These are phyloP conservation scores for Anguilla anguilla DNA, from an alignment of 2,797 vertebrate species.

Conservation along the genomic window DNA sequence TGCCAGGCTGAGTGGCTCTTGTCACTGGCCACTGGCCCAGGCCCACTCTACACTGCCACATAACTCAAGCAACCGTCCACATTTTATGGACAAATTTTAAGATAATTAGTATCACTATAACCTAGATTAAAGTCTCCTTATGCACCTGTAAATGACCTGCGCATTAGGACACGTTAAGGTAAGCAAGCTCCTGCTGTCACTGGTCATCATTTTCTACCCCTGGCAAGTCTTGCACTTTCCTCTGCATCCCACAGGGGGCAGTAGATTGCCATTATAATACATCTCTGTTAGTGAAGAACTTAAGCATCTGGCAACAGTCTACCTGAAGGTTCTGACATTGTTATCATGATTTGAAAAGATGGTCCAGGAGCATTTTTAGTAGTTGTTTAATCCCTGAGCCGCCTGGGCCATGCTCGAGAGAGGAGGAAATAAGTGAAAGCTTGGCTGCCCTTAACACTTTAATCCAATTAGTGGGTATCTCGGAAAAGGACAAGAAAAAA, in stretches of 20 bases:
- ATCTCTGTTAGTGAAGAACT: conserved; percentile 24
- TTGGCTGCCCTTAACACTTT: conserved; percentile 64
- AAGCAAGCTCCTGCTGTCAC: not conserved
- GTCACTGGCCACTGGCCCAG: conserved; percentile 34
- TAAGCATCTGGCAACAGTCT: not conserved
- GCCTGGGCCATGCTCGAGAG: conserved; percentile 46
- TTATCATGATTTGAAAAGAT: conserved; percentile 53
- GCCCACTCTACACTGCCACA: conserved; percentile 19
- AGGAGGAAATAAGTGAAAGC: conserved; percentile 64
- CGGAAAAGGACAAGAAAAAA: conserved; percentile 45
- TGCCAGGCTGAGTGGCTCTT: conserved; percentile 60
- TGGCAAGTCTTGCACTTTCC: not conserved
- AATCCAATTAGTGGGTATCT: conserved; percentile 68
- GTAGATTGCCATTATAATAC: conserved; percentile 38
- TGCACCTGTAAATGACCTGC: not conserved
- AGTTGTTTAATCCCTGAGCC: conserved; percentile 53
- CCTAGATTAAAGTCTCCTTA: not conserved
- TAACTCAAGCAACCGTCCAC: not conserved
- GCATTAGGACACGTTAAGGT: not conserved
- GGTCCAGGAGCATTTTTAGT: conserved; percentile 54
- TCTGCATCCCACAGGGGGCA: not conserved
- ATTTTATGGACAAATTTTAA: not conserved
- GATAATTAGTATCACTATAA: not conserved
- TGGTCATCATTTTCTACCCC: not conserved
- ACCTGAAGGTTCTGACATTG: conserved; percentile 50